A percentile compares a stretch with the other conserved stretches of the same genome.
Evolutionary conservation across 1,140 invertebrate genomes (phyloP).

Genomic region (Drosophila athabasca): DNA sequence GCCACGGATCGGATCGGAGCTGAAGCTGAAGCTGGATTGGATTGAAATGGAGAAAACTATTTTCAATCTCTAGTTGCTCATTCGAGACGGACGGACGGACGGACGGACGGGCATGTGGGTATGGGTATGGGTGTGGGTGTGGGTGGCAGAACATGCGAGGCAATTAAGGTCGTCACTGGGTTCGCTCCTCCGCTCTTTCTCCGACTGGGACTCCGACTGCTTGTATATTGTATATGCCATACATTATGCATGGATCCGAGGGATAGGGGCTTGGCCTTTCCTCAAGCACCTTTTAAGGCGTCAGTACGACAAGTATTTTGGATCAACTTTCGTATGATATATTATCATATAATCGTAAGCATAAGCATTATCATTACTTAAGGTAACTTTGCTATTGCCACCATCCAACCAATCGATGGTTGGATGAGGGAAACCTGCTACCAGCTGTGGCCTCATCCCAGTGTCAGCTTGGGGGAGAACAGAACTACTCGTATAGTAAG

Average conservation of each 20-base stretch:
- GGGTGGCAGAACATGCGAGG: conserved; percentile 65
- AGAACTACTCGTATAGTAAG: no score
- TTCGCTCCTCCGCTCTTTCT: conserved; percentile 18
- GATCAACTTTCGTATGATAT: neutral
- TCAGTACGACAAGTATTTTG: no score
- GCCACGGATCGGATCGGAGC: no score
- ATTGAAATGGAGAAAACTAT: conserved; percentile 67
- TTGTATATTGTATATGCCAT: conserved; percentile 33
- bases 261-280: neutral
- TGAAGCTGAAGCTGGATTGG: no score
- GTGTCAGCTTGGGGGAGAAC: no score
- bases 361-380: no score
- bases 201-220: conserved; percentile 10
- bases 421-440: no score
- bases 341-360: no score
- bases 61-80: conserved; percentile 40
- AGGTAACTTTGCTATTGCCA: no score
- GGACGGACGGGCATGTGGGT: conserved; percentile 34
- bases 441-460: no score
- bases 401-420: no score
- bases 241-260: conserved; percentile 50
- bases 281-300: neutral
- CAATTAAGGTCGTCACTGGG: conserved; percentile 60
- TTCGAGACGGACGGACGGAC: no score
- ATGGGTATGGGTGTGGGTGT: conserved; percentile 15